phyloP scores from a whole-genome alignment of 2,888 invertebrate species.

The Rugalucina vietnamica region DNA sequence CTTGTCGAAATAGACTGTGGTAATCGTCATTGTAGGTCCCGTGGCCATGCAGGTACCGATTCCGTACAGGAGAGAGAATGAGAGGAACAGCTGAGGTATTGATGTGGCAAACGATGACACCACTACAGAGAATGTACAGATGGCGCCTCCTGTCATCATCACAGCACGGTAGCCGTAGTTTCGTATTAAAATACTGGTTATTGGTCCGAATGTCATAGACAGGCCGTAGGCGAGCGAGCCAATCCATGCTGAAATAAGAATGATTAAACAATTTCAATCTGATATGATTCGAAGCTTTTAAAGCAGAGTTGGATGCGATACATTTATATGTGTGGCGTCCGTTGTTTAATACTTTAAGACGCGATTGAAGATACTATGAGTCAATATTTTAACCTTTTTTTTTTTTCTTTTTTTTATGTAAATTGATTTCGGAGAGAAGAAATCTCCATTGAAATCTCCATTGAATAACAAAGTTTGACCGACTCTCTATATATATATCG shows the following conservation, averaged over 20 bases:
- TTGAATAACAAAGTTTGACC: no score
- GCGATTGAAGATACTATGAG: no score
- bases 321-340: no score
- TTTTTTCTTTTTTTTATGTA: no score
- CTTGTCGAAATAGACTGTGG: constrained; percentile 75
- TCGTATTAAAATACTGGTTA: constrained; percentile 68
- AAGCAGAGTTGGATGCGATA: no score
- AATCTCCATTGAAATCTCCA: no score
- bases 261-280: no score
- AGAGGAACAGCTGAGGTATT: constrained; percentile 67
- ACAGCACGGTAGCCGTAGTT: constrained; percentile 68
- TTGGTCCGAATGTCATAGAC: constrained; percentile 75
- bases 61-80: constrained; percentile 76
- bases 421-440: no score
- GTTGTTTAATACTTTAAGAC: no score
- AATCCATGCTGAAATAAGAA: constrained; percentile 75
- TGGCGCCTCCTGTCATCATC: constrained; percentile 68
- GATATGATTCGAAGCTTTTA: no score
- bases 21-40: constrained; percentile 75
- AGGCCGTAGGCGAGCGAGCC: constrained; percentile 76
- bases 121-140: constrained; percentile 71
- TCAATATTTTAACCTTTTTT: no score
- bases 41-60: constrained; percentile 75
- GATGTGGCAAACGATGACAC: constrained; percentile 71
- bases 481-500: no score